Base-by-base conservation (phyloP, 1,140 invertebrate species). In the Nixonia krombeini region DNA sequence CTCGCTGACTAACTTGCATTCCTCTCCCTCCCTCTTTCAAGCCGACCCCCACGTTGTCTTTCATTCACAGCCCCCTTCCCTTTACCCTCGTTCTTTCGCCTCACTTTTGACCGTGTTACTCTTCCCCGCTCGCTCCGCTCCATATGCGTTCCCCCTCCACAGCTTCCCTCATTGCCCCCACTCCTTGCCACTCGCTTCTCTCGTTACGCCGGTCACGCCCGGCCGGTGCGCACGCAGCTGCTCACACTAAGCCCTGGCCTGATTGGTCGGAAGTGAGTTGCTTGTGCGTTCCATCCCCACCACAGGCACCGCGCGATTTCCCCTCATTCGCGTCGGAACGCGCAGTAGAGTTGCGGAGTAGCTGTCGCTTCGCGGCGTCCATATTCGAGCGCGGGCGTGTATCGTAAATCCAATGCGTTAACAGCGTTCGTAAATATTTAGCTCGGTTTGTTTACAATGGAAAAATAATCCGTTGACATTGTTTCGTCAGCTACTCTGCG, bases 1-100 rank as follows among this genome's bases (percentile, higher is more conserved):
- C 52, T 74, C 64, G 77, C 77, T 64, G 75, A 83, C 82, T 83
- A 77, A 76, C 73, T 59, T 56, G 50, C 62, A 58, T 51, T n/a
- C 55, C 40, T 23, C 26, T 42, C 59, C 70, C 51, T 57, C 42
- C 63, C 52, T 47, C 49, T 37, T 33, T 28, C 53, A 37, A 31
- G 21, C 18, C 21, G n/a, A n/a, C n/a, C 25, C 41, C 8, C 26
- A 9, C 2, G 4, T 3, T 12, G 15, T 50, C 21, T n/a, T 35
- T 21, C 38, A 29, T 57, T 38, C 41, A 56, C 40, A 25, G 25
- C 18, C 26, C 52, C 42, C 18, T 23, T 40, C 25, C 41, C 63
- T 37, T 12, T 2, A 1, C 8, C 4, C 0, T 3, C 29, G 8
- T 18, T 23, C 13, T 1, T 28, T 16, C 37, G 4, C 38, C 17